Evolutionary conservation across 2,888 invertebrate species (phyloP), one percentile per base, ranked within the genome.

Genomic region (Drosophila barbarae): DNA sequence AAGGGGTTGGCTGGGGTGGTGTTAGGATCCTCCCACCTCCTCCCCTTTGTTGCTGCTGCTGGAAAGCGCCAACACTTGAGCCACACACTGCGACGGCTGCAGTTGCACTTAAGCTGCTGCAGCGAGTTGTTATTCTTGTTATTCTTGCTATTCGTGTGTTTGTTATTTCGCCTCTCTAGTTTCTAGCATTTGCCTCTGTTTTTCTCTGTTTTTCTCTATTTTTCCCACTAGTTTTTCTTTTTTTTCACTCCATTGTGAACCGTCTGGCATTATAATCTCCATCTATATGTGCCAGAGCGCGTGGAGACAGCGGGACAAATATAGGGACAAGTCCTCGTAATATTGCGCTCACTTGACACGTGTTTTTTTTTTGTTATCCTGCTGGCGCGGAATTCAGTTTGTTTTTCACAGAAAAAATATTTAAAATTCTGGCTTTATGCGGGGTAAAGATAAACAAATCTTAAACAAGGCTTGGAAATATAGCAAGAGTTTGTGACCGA

Each of bases 181-280:
- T 34, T 18, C 46, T 47, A 21, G 32, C 44, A 10, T 42, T 42
- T 41, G 13, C 21, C 39, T 13, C 13, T 13, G 12, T 38, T 38
- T 38, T 15, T 10, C 39, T 13, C 13, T 13, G 12, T 38, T 38
- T 38, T 15, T 10, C 18, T 35, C 34, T 51, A 35, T 28, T 55
- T 54, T 52, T 28, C 26, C 9, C 54, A 23, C 36, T 38, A 30
- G 26, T 42, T 36, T 38, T 53, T 21, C 36, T n/a, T 32, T 18
- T 30, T 18, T 47, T 32, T 18, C 59, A 30, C 59, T 46, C 59
- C 44, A 61, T 79, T 71, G 63, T 76, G 55, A 39, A 55, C 26
- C 53, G 55, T 58, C 72, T 64, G 69, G 66, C 80, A 64, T 56
- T 66, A 61, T 74, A 69, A 80, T 80, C 84, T 60, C 41, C 35